A percentile compares a stretch with the other conserved stretches of the same genome.
Evolutionary conservation across 2,888 invertebrate species (phyloP).

Genomic region (Drosophila fulvimacula): DNA sequence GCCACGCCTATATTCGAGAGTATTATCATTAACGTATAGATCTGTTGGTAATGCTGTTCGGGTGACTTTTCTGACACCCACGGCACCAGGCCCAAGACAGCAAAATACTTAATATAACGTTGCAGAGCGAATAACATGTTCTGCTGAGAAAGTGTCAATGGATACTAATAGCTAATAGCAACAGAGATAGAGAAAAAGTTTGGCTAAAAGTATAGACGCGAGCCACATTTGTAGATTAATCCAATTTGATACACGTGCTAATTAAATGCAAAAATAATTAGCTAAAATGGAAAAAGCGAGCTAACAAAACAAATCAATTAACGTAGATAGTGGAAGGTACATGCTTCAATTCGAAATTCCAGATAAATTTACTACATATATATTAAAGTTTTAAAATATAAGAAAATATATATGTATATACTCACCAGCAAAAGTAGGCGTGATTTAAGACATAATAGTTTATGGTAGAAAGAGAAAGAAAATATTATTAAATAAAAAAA

Average conservation of each 20-base stretch:
- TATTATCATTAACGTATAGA: slow-evolving; percentile 61
- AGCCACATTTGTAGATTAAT: slow-evolving; percentile 2
- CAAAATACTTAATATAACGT: slow-evolving; percentile 65
- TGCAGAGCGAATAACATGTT: slow-evolving; percentile 67
- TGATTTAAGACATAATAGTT: not conserved
- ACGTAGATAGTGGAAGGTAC: not conserved
- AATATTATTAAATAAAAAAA: not conserved
- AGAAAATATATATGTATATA: not conserved
- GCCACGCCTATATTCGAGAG: slow-evolving; percentile 41
- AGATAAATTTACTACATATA: not conserved
- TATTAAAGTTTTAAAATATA: not conserved
- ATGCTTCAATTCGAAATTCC: not conserved
- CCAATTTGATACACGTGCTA: slow-evolving; percentile 19
- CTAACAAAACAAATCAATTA: slow-evolving; percentile 8
- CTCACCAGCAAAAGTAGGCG: not conserved
- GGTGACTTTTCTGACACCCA: slow-evolving; percentile 41
- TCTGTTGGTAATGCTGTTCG: slow-evolving; percentile 51
- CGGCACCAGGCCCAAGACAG: slow-evolving; percentile 73
- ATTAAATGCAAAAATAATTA: slow-evolving; percentile 43
- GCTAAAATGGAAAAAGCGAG: slow-evolving; percentile 15
- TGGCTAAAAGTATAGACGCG: not conserved
- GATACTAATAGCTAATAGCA: not conserved
- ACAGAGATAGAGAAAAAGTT: not conserved
- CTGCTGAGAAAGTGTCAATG: not conserved
- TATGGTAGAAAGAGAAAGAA: not conserved